Evolutionary conservation across 2,113 vertebrate species (phyloP), one percentile per base, ranked within the genome.

Genomic region (Lucifuga dentata): DNA sequence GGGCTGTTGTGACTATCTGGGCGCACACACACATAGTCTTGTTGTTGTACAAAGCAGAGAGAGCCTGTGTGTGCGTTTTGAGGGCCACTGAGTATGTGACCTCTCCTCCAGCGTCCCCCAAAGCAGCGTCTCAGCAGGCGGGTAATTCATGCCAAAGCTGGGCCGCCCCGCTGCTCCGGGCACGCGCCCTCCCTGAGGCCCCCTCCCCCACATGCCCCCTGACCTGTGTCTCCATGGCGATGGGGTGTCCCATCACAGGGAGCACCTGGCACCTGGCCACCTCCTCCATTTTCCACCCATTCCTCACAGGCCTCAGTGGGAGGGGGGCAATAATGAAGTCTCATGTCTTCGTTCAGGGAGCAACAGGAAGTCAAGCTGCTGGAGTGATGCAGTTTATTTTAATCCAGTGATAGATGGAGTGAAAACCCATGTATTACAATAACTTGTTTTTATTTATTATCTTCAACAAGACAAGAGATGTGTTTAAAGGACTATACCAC

Each of bases 251-350:
- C 63, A 1, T 83, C 83, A 69, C 78, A 69, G 63, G 36, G 63
- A 68, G 82, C 83, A 88, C 82, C 89, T 87, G 78, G 84, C 84
- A 75, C 79, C 80, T 94, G 95, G 94, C 94, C 95, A 73, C 43
- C 70, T 55, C 48, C 62, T 38, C 55, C 20, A 32, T 9, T 33
- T 20, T 19, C 24, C 15, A 13, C 46, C 23, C 26, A 20, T 26
- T 48, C 33, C 20, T 70, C 46, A 3, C 26, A 36, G 40, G 44
- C 52, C 61, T 52, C 36, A 10, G 21, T 43, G 48, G 65, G n/a
- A n/a, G n/a, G 70, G 67, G 55, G 64, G 40, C 33, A 6, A 11
- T 73, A 64, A 67, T 84, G 46, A 81, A 73, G 72, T 64, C 76
- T 62, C 59, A 80, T 70, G 59, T 86, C 73, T 84, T 78, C 55